Base-by-base conservation (phyloP, 2,797 vertebrate species). In the Myotis findleyi region DNA sequence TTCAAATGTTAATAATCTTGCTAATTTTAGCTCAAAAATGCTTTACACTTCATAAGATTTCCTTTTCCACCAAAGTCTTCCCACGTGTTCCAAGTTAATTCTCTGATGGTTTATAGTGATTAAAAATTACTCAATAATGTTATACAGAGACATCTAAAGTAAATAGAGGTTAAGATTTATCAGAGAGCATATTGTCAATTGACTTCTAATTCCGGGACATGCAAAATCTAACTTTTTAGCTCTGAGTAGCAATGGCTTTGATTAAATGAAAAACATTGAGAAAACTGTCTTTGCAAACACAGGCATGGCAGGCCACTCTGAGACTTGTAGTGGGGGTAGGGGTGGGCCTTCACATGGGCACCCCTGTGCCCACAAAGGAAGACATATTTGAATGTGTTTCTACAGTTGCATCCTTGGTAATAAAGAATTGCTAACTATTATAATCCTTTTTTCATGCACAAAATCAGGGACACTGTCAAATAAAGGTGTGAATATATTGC, bases 1-100 rank as follows among this genome's bases (percentile, higher is more conserved):
- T 86, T 87, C 75, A 55, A 53, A 81, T 27, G 38, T 86, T 91
- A 80, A 93, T 75, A 91, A 55, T 76, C 21, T 59, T 62, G 9
- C 44, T 94, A 79, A 72, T 95, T 95, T 96, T 80, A 91, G 69
- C 68, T 85, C 3, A 85, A 85, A 81, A 83, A 33, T 93, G 90
- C 85, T 93, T 93, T 75, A 69, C 33, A 38, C 77, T 49, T 90
- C 73, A 33, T 69, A 73, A 92, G 82, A 57, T 72, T 94, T 95
- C 69, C 87, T 69, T 82, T 86, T 38, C 21, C 51, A 55, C 77
- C 14, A 13, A 82, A 14, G 33, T 53, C 73, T 95, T 88, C 59
- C 49, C 51, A 64, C 2, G 3, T 9, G 23, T 59, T 93, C 20
- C 18, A 51, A 21, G 38, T 10, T 53, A 92, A 82, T 47, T 84